Base-by-base conservation (phyloP, 2,888 invertebrate genomes). In the Nesidiocoris tenuis region DNA sequence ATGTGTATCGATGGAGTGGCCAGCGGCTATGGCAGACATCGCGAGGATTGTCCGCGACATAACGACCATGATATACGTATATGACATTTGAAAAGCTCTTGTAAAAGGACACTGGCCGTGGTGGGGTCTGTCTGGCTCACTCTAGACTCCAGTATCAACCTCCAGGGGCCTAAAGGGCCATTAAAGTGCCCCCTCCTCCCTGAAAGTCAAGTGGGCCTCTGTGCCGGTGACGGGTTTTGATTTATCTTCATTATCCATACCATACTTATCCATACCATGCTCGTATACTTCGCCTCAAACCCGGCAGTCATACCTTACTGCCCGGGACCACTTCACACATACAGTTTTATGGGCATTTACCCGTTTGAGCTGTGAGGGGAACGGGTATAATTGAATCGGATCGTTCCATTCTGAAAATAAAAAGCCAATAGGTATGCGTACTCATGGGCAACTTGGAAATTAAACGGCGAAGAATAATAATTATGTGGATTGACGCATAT, bases 181-280 rank as follows among this genome's bases (percentile, higher is more conserved):
- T 59, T 57, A 59, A 59, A 70, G 57, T 57, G 57, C 23, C 59
- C 24, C 22, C 39, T 12, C 12, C 39, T 39, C n/a, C n/a, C n/a
- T n/a, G 22, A 21, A 56, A 55, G 54, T 67, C 67, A 54, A 67
- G 70, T 70, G 70, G 70, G 18, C 70, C 56, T 18, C 17, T 18
- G 18, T 70, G 70, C 22, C 54, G 18, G 57, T 70, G 70, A 70
- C 70, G 59, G 57, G 70, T 70, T 70, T 70, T 70, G 70, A 70
- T 70, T 70, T 70, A 70, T 59, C 70, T 70, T 70, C 70, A 70
- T 70, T 70, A 70, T 70, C 70, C 70, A 70, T 57, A 70, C 70
- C 70, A 39, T 39, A 39, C n/a, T 70, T 70, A 70, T 70, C 70
- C 70, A 70, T 57, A 70, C 70, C 70, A 39, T 39, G 12, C 19